These are phyloP conservation scores for Orchesella flavescens DNA, from an alignment of 2,888 invertebrate genomes.

Conservation along the genomic window DNA sequence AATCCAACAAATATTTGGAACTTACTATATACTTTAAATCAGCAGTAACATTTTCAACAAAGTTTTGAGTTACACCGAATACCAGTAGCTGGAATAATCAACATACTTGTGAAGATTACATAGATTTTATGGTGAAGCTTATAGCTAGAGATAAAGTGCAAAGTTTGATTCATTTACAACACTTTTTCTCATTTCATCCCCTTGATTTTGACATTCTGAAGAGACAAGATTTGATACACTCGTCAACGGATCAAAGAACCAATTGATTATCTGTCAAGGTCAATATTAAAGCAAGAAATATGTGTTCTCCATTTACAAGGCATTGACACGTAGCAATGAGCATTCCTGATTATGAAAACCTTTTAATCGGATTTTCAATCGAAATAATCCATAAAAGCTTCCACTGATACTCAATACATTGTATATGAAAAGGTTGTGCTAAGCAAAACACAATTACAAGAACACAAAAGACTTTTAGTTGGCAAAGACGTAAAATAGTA, in stretches of 20 bases:
- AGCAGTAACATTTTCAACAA: too few relatives aligned
- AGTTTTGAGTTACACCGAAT: too few relatives aligned
- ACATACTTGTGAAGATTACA: conserved; percentile 44
- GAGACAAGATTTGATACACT: not conserved
- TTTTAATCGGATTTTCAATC: conserved; percentile 47
- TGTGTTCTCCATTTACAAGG: not conserved
- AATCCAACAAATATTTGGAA: too few relatives aligned
- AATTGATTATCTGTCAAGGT: not conserved
- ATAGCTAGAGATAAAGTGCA: not conserved
- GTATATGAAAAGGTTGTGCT: too few relatives aligned
- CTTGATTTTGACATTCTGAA: not conserved
- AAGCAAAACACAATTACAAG: too few relatives aligned
- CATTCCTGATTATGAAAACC: conserved; percentile 11
- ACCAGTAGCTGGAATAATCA: conserved; percentile 36
- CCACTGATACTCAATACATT: too few relatives aligned
- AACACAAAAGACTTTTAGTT: too few relatives aligned
- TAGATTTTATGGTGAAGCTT: not conserved
- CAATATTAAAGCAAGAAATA: not conserved
- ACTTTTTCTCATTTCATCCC: too few relatives aligned
- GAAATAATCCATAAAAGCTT: conserved; percentile 46
- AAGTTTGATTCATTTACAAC: conserved; percentile 10
- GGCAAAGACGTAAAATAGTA: too few relatives aligned
- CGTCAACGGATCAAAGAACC: not conserved
- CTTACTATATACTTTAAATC: too few relatives aligned
- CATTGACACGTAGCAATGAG: not conserved